Percentiles rank a stretch among this genome's conserved stretches.
These are phyloP conservation scores for Geotrypetes seraphini DNA, from an alignment of 2,797 vertebrate species.

Conservation along the genomic window DNA sequence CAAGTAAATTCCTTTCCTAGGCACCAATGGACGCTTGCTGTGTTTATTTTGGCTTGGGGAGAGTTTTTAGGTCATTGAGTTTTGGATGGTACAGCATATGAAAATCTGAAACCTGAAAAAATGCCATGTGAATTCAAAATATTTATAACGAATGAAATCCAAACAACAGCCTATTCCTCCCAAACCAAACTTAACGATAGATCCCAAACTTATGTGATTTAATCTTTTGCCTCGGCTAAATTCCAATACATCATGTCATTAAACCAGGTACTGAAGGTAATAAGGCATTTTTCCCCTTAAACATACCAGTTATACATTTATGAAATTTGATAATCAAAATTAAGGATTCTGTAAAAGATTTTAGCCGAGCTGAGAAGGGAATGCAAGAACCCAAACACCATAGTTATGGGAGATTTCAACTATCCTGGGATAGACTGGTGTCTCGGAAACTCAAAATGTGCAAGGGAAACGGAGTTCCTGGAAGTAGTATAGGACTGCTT, in stretches of 20 bases:
- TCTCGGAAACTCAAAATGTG: too few species aligned
- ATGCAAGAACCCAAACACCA: too few species aligned
- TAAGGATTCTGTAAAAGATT: constrained; percentile 80
- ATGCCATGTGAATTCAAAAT: constrained; percentile 28
- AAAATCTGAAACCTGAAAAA: constrained; percentile 40
- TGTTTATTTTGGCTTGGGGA: constrained; percentile 51
- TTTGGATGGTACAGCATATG: constrained; percentile 30
- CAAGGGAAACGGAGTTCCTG: too few species aligned
- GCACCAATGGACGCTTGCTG: constrained; percentile 49
- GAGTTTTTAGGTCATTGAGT: constrained; percentile 42
- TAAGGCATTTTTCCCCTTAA: constrained; percentile 78
- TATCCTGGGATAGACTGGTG: too few species aligned
- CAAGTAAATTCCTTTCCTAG: constrained; percentile 50
- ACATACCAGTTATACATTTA: constrained; percentile 79
- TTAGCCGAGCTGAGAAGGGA: too few species aligned
- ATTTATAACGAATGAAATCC: constrained; percentile 22
- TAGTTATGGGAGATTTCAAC: too few species aligned
- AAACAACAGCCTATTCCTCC: constrained; percentile 16
- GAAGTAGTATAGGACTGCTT: too few species aligned
- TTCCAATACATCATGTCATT: constrained; percentile 73
- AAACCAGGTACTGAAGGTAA: constrained; percentile 73
- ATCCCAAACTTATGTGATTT: constrained; percentile 57
- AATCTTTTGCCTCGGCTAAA: constrained; percentile 67
- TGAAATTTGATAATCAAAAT: constrained; percentile 77
- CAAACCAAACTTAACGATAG: constrained; percentile 45